These are phyloP conservation scores for Turnix velox DNA, from an alignment of 2,113 vertebrate species.

Conservation along the genomic window DNA sequence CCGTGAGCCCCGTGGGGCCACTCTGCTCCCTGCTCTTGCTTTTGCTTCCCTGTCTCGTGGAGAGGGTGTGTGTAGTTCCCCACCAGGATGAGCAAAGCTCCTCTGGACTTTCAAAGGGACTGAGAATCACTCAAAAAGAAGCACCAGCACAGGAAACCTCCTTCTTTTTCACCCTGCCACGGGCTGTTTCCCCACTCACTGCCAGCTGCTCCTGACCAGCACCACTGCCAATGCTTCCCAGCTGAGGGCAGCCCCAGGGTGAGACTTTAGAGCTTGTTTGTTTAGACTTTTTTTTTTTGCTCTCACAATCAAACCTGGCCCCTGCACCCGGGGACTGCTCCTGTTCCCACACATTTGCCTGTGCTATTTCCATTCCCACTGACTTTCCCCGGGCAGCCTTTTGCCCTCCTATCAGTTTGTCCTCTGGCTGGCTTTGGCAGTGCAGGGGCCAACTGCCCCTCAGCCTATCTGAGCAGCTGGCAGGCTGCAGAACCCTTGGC, in stretches of 20 bases:
- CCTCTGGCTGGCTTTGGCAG: constrained; percentile 2
- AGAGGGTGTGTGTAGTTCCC: not conserved
- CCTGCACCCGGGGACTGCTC: not conserved
- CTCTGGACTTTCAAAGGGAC: not conserved
- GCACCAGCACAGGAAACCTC: not conserved
- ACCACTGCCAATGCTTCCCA: rapidly evolving
- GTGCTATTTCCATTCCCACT: not conserved
- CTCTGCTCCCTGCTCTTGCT: not conserved
- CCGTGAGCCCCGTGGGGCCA: not conserved
- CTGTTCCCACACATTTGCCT: not conserved
- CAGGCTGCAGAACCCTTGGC: not conserved
- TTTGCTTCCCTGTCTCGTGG: not conserved
- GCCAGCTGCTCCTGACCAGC: not conserved
- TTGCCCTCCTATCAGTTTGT: not conserved
- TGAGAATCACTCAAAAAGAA: not conserved
- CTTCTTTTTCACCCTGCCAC: not conserved
- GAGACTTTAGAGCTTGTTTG: not conserved
- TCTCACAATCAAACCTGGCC: not conserved
- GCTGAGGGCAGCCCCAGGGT: not conserved
- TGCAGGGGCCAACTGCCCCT: constrained; percentile 29
- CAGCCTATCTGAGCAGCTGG: not conserved
- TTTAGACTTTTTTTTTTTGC: not conserved
- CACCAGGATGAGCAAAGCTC: not conserved
- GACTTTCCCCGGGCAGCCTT: not conserved
- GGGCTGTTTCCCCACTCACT: not conserved